Percentiles rank a stretch among this genome's conserved stretches.
Evolutionary conservation across 2,113 vertebrate species (phyloP).

Genomic region (Clupea harengus): DNA sequence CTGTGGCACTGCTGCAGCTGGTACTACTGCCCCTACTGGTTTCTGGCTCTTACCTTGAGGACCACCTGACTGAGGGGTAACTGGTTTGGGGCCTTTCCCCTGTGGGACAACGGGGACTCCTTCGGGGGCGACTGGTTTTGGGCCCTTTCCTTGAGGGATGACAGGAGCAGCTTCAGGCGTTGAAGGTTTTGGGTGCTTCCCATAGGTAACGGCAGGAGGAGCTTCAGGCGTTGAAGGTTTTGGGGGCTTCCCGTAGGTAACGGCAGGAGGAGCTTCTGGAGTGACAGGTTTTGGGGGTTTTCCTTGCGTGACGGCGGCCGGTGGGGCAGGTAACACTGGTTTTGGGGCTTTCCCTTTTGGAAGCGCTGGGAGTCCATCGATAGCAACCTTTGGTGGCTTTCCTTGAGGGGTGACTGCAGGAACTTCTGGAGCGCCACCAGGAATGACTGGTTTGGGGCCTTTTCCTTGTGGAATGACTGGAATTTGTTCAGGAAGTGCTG

Average conservation of each 20-base stretch:
- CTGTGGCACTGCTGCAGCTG: not conserved
- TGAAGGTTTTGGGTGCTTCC: slow-evolving; percentile 30
- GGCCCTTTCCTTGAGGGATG: slow-evolving; percentile 29
- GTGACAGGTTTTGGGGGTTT: slow-evolving; percentile 20
- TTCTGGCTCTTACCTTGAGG: slow-evolving; percentile 55
- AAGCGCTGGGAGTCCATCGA: slow-evolving; percentile 30
- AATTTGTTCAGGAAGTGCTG: not conserved
- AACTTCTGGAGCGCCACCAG: not conserved
- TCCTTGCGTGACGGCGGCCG: slow-evolving; percentile 20
- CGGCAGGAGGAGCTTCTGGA: not conserved
- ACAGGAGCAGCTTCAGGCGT: slow-evolving; percentile 35
- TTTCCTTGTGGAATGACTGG: slow-evolving; percentile 15
- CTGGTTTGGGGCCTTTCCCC: slow-evolving; percentile 31
- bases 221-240: slow-evolving; percentile 5
- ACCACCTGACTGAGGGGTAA: slow-evolving; percentile 17
- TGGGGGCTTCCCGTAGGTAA: slow-evolving; percentile 15
- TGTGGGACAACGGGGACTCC: slow-evolving; percentile 26
- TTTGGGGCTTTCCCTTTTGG: slow-evolving; percentile 40
- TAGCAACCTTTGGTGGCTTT: not conserved
- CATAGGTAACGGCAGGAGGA: slow-evolving; percentile 9
- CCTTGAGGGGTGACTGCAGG: slow-evolving; percentile 9
- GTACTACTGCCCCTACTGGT: not conserved
- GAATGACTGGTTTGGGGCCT: slow-evolving; percentile 4
- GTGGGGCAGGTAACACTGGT: slow-evolving; percentile 19
- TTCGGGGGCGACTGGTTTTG: slow-evolving; percentile 36